phyloP scores from a whole-genome alignment of 64 coral and sea anemone genomes.

The Montipora foliosa region DNA sequence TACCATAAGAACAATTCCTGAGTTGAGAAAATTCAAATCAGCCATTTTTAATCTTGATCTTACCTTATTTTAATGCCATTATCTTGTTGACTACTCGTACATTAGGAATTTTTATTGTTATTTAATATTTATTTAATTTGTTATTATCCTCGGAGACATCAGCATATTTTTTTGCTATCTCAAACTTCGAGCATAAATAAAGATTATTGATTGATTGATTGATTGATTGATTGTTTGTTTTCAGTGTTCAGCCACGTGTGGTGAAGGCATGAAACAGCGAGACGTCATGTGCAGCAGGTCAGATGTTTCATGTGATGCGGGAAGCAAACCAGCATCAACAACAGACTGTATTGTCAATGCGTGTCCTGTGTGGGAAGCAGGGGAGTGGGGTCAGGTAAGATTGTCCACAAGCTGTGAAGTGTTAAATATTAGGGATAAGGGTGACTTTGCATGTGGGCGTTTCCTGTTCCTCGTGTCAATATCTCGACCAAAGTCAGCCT shows the following conservation, averaged over 20 bases:
- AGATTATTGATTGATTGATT: too few species aligned
- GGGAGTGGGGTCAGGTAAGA: slow-evolving; percentile 58
- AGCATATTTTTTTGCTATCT: too few species aligned
- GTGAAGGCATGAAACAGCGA: slow-evolving; percentile 45
- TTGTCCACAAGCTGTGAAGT: background rate
- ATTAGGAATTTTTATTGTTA: too few species aligned
- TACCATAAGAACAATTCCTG: too few species aligned
- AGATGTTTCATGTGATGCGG: slow-evolving; percentile 40
- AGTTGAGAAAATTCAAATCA: too few species aligned
- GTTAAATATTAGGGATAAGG: background rate
- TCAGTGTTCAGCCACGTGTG: slow-evolving; percentile 79
- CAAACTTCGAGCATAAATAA: too few species aligned
- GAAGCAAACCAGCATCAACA: slow-evolving; percentile 44
- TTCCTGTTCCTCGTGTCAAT: background rate
- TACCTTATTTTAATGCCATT: too few species aligned
- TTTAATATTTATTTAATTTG: too few species aligned
- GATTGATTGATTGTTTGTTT: background rate
- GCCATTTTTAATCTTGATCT: background rate
- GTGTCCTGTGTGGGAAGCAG: slow-evolving; percentile 48
- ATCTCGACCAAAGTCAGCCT: background rate
- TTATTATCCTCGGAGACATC: too few species aligned
- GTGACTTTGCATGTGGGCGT: too few species aligned
- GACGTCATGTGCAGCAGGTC: slow-evolving; percentile 45
- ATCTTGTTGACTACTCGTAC: too few species aligned
- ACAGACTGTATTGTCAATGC: background rate